Evolutionary conservation across 2,888 invertebrate genomes (phyloP), one percentile per base, ranked within the genome.

Genomic region (Himalopsyche kuldschensis): DNA sequence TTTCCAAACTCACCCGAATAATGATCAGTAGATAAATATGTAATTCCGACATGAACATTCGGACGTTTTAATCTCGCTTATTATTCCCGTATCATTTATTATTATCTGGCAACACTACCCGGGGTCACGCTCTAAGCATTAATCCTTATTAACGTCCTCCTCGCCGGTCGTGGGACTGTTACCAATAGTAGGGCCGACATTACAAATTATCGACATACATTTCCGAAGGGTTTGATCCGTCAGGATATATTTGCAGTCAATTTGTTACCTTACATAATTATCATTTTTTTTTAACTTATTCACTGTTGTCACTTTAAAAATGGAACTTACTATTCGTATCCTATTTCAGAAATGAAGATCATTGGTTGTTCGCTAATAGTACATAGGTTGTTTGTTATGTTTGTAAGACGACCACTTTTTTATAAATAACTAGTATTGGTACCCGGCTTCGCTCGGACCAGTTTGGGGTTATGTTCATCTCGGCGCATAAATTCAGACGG

Each of bases 51-150:
- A 27, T 11, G 32, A 41, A 2, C 10, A 77, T 24, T 32, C 32
- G 35, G 20, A 77, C 77, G 32, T 77, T 77, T 77, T 77, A 77
- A 77, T 77, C 77, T 77, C 35, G 11, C 32, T 35, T 35, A 77
- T 77, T 35, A 77, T 77, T 77, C 77, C 35, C n/a, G 77, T 24
- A 24, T 31, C 77, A 77, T 77, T 77, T 75, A 75, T 75, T 75
- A 75, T 75, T 41, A 75, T 75, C 75, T 32, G 75, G 32, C 75
- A 31, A 32, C 75, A 75, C 75, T 24, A n/a, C 35, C 20, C 24
- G 77, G 31, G 77, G 35, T 77, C 77, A 77, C 77, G 77, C 77
- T 77, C 35, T 41, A 77, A 77, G 35, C 77, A 77, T 77, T 77
- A 77, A 77, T 77, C 77, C 77, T 77, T 77, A 35, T 31, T 77